These are phyloP conservation scores for Polypedilum vanderplanki DNA, from an alignment of 1,140 invertebrate genomes.

Conservation along the genomic window DNA sequence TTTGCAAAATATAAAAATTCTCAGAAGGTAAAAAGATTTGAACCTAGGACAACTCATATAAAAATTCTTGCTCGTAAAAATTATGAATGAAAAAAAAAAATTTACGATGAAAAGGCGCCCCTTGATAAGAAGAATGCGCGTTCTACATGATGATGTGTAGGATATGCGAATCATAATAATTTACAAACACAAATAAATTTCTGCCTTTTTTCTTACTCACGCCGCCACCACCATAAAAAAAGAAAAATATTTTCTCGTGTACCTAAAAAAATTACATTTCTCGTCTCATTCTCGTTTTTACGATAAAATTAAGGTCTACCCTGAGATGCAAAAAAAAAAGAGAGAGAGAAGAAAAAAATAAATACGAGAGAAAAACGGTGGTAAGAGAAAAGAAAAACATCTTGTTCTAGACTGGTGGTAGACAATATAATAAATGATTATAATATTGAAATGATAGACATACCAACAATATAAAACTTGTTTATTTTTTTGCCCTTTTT, in stretches of 20 bases:
- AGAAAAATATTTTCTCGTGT: neutral
- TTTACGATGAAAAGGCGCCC: slow-evolving; percentile 9
- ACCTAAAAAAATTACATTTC: slow-evolving; percentile 26
- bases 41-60: too few species aligned
- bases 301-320: slow-evolving; percentile 24
- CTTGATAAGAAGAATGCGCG: neutral
- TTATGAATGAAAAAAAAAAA: neutral
- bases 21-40: too few species aligned
- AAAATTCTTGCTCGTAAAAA: neutral
- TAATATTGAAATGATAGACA: slow-evolving; percentile 29
- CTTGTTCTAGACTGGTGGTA: slow-evolving; percentile 23
- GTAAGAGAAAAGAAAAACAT: neutral
- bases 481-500: slow-evolving; percentile 27
- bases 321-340: neutral
- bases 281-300: neutral
- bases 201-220: neutral
- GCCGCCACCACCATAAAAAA: neutral
- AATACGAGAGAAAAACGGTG: neutral
- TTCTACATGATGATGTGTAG: slow-evolving; percentile 14
- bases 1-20: too few species aligned
- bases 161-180: slow-evolving; percentile 15
- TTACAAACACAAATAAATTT: slow-evolving; percentile 23
- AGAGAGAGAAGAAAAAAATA: too few species aligned
- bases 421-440: slow-evolving; percentile 28
- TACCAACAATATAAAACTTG: slow-evolving; percentile 28